Conservation (phyloP, 2,113 vertebrate species). For the Laterallus jamaicensis region DNA sequence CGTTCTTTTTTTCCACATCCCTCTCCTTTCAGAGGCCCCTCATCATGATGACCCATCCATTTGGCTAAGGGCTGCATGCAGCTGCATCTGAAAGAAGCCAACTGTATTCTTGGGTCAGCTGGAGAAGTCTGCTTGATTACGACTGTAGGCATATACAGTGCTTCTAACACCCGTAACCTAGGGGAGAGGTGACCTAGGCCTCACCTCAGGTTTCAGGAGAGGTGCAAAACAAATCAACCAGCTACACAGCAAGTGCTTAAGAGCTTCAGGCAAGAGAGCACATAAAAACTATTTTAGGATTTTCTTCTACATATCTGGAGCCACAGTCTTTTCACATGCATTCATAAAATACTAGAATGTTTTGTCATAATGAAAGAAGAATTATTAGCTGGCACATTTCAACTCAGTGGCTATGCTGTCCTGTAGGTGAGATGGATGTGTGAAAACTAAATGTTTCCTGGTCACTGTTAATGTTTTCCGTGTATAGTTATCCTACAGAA, state of each 20-base stretch:
- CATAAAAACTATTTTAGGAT: neutral
- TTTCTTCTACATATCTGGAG: neutral
- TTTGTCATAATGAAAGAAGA: neutral
- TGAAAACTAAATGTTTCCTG: neutral
- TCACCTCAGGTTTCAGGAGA: neutral
- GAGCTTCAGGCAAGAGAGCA: neutral
- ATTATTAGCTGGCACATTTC: neutral
- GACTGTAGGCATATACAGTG: neutral
- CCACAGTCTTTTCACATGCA: neutral
- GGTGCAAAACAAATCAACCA: neutral
- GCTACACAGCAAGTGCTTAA: neutral
- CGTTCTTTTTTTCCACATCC: constrained; percentile 4
- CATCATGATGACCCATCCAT: constrained; percentile 27
- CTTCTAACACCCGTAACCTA: neutral
- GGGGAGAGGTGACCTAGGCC: neutral
- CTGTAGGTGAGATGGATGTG: neutral
- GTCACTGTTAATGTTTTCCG: neutral
- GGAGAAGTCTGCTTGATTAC: neutral
- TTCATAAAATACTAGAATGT: neutral
- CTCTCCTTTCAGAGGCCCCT: constrained; percentile 62
- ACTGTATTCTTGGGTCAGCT: constrained; percentile 52
- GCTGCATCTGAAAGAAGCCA: constrained; percentile 58
- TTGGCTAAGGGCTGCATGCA: constrained; percentile 26
- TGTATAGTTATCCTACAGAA: neutral
- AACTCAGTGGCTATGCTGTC: neutral